Conservation (phyloP, 2,888 invertebrate species). For the Cephus pulcher region DNA sequence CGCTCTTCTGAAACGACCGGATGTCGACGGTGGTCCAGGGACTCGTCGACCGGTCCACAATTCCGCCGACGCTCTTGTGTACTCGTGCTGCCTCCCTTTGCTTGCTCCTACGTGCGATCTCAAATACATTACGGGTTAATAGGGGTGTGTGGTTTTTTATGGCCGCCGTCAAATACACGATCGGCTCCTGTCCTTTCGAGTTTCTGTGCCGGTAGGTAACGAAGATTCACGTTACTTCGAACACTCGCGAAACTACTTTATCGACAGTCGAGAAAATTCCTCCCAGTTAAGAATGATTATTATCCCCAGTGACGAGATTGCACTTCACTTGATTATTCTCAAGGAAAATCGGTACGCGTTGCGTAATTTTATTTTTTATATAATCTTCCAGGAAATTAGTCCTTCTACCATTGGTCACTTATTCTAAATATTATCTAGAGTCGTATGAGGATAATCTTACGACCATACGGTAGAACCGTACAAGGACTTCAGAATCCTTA, state of each 20-base stretch:
- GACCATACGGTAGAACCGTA: not conserved
- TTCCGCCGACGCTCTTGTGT: conserved; percentile 45
- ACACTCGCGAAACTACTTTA: not conserved
- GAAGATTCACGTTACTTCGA: not conserved
- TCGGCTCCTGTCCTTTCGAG: not conserved
- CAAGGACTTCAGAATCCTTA: not conserved
- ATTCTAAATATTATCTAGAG: not conserved
- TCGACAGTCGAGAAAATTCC: not conserved
- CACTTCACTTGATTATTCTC: not conserved
- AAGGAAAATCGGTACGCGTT: not conserved
- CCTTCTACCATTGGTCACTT: not conserved
- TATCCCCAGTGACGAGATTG: not conserved
- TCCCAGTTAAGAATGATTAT: not conserved
- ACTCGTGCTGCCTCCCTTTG: conserved; percentile 51
- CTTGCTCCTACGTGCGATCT: conserved; percentile 49
- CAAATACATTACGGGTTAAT: conserved; percentile 64
- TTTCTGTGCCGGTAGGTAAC: not conserved
- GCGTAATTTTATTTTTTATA: not conserved
- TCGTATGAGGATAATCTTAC: not conserved
- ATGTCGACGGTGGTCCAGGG: not conserved
- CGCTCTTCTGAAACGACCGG: conserved; percentile 5
- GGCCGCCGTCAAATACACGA: conserved; percentile 36
- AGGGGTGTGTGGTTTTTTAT: conserved; percentile 36
- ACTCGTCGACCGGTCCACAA: not conserved
- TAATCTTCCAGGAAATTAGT: not conserved